phyloP scores from a whole-genome alignment of 2,888 invertebrate genomes.

The Mantis religiosa region DNA sequence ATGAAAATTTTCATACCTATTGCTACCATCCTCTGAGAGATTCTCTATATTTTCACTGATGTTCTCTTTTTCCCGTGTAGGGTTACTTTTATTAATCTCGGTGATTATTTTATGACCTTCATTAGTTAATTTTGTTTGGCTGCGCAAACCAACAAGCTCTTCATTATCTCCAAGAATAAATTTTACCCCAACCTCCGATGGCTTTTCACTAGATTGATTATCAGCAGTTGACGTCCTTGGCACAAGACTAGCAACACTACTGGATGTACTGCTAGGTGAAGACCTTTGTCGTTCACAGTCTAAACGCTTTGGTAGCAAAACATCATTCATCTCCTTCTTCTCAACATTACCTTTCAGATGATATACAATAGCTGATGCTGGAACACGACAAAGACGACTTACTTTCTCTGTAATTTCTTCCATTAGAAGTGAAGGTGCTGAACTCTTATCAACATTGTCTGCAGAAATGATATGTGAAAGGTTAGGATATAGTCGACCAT shows the following conservation, averaged over 20 bases:
- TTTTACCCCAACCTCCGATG: constrained; percentile 46
- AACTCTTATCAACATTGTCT: background rate
- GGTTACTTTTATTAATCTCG: background rate
- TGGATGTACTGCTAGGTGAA: background rate
- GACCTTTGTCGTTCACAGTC: constrained; percentile 19
- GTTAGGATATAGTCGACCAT: background rate
- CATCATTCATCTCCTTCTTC: background rate
- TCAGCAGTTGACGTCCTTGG: background rate
- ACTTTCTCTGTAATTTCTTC: constrained; percentile 34
- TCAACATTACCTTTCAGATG: constrained; percentile 29
- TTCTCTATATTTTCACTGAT: background rate
- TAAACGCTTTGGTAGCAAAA: constrained; percentile 14
- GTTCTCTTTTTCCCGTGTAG: background rate
- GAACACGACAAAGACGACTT: constrained; percentile 35
- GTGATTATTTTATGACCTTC: background rate
- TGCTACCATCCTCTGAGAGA: background rate
- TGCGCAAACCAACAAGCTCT: constrained; percentile 60
- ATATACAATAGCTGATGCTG: constrained; percentile 34
- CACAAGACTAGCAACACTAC: background rate
- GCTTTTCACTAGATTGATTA: background rate
- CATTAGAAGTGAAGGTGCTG: background rate
- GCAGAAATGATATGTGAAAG: background rate
- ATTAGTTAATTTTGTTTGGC: constrained; percentile 35
- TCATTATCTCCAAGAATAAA: constrained; percentile 71
- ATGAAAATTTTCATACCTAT: background rate